Evolutionary conservation across 2,888 invertebrate species (phyloP).

Genomic region (Platycheirus rosarum): DNA sequence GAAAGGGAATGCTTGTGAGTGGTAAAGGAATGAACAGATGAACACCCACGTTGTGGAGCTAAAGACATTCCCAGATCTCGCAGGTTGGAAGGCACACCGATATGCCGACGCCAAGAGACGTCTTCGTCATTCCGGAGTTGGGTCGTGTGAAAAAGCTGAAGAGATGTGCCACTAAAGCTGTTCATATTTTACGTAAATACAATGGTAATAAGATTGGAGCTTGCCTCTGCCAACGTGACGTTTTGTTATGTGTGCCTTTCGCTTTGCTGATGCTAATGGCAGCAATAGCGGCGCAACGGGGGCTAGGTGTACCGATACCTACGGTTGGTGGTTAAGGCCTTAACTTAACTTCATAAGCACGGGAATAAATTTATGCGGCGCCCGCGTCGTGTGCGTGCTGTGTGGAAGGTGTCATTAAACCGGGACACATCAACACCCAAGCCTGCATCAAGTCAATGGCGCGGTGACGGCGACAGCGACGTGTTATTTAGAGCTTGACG

Average conservation of each 20-base stretch:
- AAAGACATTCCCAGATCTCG: slow-evolving; percentile 25
- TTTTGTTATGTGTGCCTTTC: slow-evolving; percentile 54
- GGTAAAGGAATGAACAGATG: not conserved
- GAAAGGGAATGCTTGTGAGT: slow-evolving; percentile 12
- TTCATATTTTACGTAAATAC: slow-evolving; percentile 73
- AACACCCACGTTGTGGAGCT: slow-evolving; percentile 6
- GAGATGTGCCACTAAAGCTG: slow-evolving; percentile 68
- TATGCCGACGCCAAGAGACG: slow-evolving; percentile 7
- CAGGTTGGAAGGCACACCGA: not conserved
- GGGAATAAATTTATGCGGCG: slow-evolving; percentile 55
- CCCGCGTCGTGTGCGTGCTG: slow-evolving; percentile 28
- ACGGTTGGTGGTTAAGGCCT: slow-evolving; percentile 46
- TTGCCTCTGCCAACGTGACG: slow-evolving; percentile 43
- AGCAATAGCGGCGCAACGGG: slow-evolving; percentile 3
- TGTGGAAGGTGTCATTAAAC: slow-evolving; percentile 69
- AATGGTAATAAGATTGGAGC: slow-evolving; percentile 71
- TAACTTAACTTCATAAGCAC: slow-evolving; percentile 68
- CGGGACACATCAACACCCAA: slow-evolving; percentile 45
- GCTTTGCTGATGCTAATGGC: slow-evolving; percentile 48
- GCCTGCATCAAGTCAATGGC: slow-evolving; percentile 7
- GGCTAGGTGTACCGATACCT: not conserved
- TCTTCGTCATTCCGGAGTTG: slow-evolving; percentile 28
- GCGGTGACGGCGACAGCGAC: not conserved
- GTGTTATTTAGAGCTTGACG: slow-evolving; percentile 66
- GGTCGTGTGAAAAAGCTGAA: slow-evolving; percentile 66